phyloP scores from a whole-genome alignment of 2,888 invertebrate genomes.

The Apantesis nais region DNA sequence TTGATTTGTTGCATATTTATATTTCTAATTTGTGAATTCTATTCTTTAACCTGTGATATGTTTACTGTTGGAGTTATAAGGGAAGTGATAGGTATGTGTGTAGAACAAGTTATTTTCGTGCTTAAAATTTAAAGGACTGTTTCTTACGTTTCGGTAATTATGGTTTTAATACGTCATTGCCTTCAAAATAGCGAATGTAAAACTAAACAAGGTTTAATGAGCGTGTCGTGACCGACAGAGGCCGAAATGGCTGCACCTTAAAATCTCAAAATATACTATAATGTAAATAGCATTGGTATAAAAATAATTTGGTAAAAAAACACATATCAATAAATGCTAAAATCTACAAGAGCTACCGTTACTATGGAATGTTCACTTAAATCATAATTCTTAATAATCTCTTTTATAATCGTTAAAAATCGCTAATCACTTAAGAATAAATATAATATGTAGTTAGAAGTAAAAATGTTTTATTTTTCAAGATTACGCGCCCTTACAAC shows the following conservation, averaged over 20 bases:
- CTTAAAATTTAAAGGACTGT: not conserved
- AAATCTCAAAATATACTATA: constrained; percentile 61
- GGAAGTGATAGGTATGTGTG: not conserved
- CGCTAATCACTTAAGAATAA: constrained; percentile 42
- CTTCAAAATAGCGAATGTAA: constrained; percentile 17
- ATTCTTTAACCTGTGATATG: not conserved
- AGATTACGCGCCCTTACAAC: constrained; percentile 73
- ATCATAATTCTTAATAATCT: constrained; percentile 70
- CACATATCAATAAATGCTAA: constrained; percentile 67
- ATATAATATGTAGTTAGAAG: constrained; percentile 51
- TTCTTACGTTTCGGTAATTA: not conserved
- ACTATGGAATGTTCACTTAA: constrained; percentile 69
- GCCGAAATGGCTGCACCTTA: constrained; percentile 51
- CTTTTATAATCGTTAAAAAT: constrained; percentile 53
- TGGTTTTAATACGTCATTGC: constrained; percentile 7
- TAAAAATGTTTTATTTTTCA: constrained; percentile 41
- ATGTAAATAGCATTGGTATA: constrained; percentile 82
- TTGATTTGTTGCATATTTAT: not conserved
- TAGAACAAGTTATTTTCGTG: not conserved
- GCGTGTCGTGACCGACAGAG: constrained; percentile 32
- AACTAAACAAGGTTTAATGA: constrained; percentile 26
- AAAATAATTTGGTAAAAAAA: constrained; percentile 81
- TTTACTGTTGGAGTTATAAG: not conserved
- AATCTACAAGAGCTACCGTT: constrained; percentile 74
- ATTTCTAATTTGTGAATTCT: not conserved